These are phyloP conservation scores for Caenorhabditis brenneri DNA, from an alignment of 1,140 invertebrate species.

Conservation along the genomic window DNA sequence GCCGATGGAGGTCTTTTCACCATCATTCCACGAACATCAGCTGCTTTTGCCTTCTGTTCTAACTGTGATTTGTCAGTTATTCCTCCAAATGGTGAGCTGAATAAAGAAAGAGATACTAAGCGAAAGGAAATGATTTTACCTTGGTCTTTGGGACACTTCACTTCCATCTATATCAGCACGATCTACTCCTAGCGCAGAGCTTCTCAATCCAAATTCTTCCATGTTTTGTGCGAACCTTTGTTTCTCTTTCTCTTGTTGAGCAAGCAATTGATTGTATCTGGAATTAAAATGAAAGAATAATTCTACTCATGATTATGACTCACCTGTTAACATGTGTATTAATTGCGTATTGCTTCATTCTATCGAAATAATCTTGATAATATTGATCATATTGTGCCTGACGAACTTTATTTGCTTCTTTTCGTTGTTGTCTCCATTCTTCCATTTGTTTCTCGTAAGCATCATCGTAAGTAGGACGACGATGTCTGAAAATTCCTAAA, in stretches of 20 bases:
- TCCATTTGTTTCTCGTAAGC: conserved; percentile 20
- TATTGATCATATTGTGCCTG: conserved; percentile 14
- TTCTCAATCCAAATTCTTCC: conserved; percentile 42
- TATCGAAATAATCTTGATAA: conserved; percentile 43
- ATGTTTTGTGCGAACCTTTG: conserved; percentile 36
- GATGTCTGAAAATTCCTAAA: not conserved
- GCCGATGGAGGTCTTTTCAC: conserved; percentile 19
- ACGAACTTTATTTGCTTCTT: conserved; percentile 10
- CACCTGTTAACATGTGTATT: conserved; percentile 35
- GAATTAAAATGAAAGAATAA: not conserved
- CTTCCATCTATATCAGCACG: not conserved
- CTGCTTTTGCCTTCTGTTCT: not conserved
- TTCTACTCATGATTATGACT: too few relatives aligned
- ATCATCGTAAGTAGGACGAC: not conserved
- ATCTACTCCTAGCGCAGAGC: not conserved
- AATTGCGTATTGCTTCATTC: conserved; percentile 42
- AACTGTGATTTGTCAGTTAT: conserved; percentile 1
- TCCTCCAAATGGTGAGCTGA: conserved; percentile 32
- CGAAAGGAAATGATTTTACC: not conserved
- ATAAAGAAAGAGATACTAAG: not conserved
- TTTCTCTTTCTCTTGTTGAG: conserved; percentile 42
- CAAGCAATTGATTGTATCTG: conserved; percentile 45
- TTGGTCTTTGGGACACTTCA: not conserved
- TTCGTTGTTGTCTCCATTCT: not conserved
- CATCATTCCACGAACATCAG: conserved; percentile 33